phyloP scores from a whole-genome alignment of 2,888 invertebrate species.

The Schizotus pectinicornis region DNA sequence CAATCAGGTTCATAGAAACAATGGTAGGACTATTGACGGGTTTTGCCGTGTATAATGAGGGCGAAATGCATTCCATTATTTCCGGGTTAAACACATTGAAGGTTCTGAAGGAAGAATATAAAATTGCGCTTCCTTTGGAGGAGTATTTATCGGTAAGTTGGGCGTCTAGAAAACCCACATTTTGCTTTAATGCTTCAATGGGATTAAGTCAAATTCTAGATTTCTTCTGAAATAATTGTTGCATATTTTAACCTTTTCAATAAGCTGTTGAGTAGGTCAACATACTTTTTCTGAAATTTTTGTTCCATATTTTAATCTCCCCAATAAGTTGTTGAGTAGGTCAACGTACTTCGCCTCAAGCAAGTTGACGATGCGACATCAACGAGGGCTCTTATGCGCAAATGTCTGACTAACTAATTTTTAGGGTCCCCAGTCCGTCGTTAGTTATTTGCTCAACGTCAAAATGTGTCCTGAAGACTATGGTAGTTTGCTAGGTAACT shows the following conservation, averaged over 20 bases:
- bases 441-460: constrained; percentile 41
- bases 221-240: neutral
- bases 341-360: neutral
- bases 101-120: constrained; percentile 40
- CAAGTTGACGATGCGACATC: neutral
- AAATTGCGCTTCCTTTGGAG: constrained; percentile 40
- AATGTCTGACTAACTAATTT: constrained; percentile 12
- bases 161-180: too few species aligned
- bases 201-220: too few species aligned
- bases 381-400: too few species aligned
- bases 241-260: too few species aligned
- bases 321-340: too few species aligned
- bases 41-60: constrained; percentile 33
- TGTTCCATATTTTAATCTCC: too few species aligned
- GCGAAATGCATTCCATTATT: constrained; percentile 23
- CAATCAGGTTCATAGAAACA: constrained; percentile 26
- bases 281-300: too few species aligned
- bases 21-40: constrained; percentile 34
- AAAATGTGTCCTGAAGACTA: constrained; percentile 44
- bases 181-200: neutral
- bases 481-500: constrained; percentile 51
- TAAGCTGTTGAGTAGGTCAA: too few species aligned
- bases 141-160: constrained; percentile 43
- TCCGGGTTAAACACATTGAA: constrained; percentile 41
- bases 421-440: constrained; percentile 43